Evolutionary conservation across 2,797 vertebrate genomes (phyloP).

Genomic region (Leptoclinus maculatus): DNA sequence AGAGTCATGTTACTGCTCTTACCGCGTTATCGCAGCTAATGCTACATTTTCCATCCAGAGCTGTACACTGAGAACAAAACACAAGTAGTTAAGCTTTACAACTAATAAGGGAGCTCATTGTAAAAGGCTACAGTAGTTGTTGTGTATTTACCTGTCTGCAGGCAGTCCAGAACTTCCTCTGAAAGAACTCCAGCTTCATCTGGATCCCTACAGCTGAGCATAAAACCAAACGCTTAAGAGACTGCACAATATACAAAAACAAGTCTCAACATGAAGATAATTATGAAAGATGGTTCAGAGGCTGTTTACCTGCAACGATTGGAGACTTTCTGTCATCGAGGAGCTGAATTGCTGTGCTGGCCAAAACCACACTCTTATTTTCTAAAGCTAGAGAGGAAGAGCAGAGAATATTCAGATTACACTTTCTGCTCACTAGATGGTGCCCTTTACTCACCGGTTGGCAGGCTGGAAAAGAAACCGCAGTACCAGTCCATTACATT

Average conservation of each 20-base stretch:
- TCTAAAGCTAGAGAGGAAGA: slow-evolving; percentile 82
- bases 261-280: background rate
- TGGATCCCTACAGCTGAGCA: slow-evolving; percentile 95
- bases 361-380: slow-evolving; percentile 97
- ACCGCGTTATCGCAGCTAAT: slow-evolving; percentile 97
- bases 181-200: slow-evolving; percentile 99
- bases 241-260: background rate
- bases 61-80: slow-evolving; percentile 88
- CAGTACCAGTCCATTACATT: slow-evolving; percentile 41
- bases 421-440: slow-evolving; percentile 72
- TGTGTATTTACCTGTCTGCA: slow-evolving; percentile 92
- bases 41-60: slow-evolving; percentile 95
- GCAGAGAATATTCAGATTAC: slow-evolving; percentile 25
- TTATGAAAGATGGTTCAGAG: background rate
- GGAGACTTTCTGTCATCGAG: slow-evolving; percentile 97
- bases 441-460: slow-evolving; percentile 21
- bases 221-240: background rate
- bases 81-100: slow-evolving; percentile 5
- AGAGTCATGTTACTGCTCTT: slow-evolving; percentile 54
- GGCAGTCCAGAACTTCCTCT: slow-evolving; percentile 98
- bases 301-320: slow-evolving; percentile 91
- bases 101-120: background rate
- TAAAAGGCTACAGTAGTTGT: background rate
- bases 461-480: background rate
- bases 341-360: slow-evolving; percentile 96